Percentiles rank a stretch among this genome's conserved stretches.
Evolutionary conservation across 2,888 invertebrate genomes (phyloP).

Genomic region (Caenorhabditis sinica): DNA sequence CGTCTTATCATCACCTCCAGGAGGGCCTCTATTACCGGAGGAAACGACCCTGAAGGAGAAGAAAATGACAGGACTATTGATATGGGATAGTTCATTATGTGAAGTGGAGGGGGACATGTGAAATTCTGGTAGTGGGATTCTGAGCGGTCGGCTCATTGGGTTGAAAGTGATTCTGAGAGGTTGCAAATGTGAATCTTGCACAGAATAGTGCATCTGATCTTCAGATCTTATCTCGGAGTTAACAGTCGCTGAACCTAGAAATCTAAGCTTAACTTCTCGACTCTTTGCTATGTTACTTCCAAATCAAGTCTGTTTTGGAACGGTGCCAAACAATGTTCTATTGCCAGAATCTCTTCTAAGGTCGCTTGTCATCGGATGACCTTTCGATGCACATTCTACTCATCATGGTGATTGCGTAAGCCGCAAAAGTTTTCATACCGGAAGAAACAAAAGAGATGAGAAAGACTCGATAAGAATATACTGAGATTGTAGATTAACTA

Average conservation of each 20-base stretch:
- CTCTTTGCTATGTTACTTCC: too few relatives aligned
- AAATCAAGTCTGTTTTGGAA: constrained; percentile 7
- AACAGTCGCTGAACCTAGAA: too few relatives aligned
- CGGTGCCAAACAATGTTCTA: neutral
- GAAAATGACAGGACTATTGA: constrained; percentile 21
- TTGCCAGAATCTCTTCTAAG: neutral
- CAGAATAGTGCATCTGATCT: too few relatives aligned
- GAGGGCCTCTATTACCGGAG: constrained; percentile 14
- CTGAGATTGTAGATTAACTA: neutral
- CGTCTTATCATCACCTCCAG: constrained; percentile 47
- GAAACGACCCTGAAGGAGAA: constrained; percentile 30
- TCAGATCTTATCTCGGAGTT: too few relatives aligned
- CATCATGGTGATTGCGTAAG: constrained; percentile 34
- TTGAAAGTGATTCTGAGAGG: too few relatives aligned
- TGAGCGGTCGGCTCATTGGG: too few relatives aligned
- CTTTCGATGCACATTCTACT: constrained; percentile 41
- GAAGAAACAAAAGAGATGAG: constrained; percentile 11
- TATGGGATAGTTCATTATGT: constrained; percentile 22
- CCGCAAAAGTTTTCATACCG: constrained; percentile 46
- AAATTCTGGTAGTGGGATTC: constrained; percentile 7
- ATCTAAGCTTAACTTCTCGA: too few relatives aligned
- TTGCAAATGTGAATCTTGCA: too few relatives aligned
- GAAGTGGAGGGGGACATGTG: constrained; percentile 6
- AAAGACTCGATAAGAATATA: neutral
- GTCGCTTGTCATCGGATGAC: constrained; percentile 13